Evolutionary conservation across 2,113 vertebrate species (phyloP), one percentile per base, ranked within the genome.

Genomic region (Callocephalon fimbriatum): DNA sequence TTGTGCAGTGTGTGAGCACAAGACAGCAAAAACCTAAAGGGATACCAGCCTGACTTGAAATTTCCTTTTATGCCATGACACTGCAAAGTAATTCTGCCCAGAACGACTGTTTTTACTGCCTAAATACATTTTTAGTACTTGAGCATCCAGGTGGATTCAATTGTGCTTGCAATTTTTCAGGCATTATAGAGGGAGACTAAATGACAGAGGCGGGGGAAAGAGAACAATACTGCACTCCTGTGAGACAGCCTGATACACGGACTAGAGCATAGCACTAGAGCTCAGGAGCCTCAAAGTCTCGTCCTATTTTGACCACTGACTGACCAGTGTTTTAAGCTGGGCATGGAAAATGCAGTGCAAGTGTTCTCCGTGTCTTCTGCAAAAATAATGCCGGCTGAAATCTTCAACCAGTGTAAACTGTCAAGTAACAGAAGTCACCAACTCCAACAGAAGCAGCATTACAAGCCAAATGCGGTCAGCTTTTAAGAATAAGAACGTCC

Each of bases 41-140:
- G 44, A 86, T 80, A 79, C 7, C 3, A 4, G 72, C 47, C 40
- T 25, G 50, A 71, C 79, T 88, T 72, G 63, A 80, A 87, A 76
- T 94, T 88, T 83, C 35, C 47, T 88, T 95, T 88, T 93, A 86
- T 92, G 75, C 47, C 63, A 67, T n/a, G 47, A 67, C 35, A 56
- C 65, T 44, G 65, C 31, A 27, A 94, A 94, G 80, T 73, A 92
- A 83, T 85, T 83, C 74, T 77, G 71, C 86, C 90, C 63, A 71
- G 67, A 95, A 88, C 76, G 63, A 88, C 82, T 83, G 67, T 31
- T 76, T 90, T 93, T 94, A 96, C 88, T 90, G 88, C 83, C 76
- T 92, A 93, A 88, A 90, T 51, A 86, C 3, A 8, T 92, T 89
- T 96, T 89, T 72, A 93, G 84, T 89, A 82, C 68, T 88, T 50